Base-by-base conservation (phyloP, 1,140 invertebrate genomes). In the Drosophila punjabiensis region DNA sequence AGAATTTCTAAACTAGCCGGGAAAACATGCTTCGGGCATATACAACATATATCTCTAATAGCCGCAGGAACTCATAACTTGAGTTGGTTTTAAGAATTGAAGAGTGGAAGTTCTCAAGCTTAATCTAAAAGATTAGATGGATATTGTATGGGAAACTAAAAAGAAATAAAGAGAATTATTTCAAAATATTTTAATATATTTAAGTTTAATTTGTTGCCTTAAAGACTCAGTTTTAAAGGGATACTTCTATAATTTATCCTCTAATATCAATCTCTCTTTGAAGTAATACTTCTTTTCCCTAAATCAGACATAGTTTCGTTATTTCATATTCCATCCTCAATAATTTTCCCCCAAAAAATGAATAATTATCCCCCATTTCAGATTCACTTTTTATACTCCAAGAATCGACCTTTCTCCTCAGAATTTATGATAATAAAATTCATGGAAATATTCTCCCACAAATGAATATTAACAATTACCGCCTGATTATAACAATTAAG, bases 1-100 rank as follows among this genome's bases (percentile, higher is more conserved):
- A 75, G 68, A 74, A 74, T 74, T 62, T 62, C 18, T 18, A 33
- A 32, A 16, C 39, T 28, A 74, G 45, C 28, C 37, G 47, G 20
- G 24, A 53, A 71, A 45, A 68, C 68, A 71, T 56, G 68, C 50
- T 24, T 47, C 37, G 10, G 61, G 62, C 48, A 67, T 52, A 53
- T 8, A 5, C 24, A 28, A 20, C 30, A 55, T 35, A 68, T 33
- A 30, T 70, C 30, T 70, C 30, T 67, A 67, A 43, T 68, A 24
- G 7, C 13, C 28, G 4, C 32, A 55, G 63, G 32, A 68, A 55
- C 37, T 43, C 67, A 70, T 52, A 67, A 53, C 64, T 55, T 69
- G 3, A 9, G 20, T 6, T 35, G 24, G 32, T n/a, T 52, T 43
- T 55, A 55, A 55, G 33, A 45, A 41, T 35, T 10, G 3, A 0